Evolutionary conservation across 2,888 invertebrate genomes (phyloP), one percentile per base, ranked within the genome.

Genomic region (Pseudeuparius sepicola): DNA sequence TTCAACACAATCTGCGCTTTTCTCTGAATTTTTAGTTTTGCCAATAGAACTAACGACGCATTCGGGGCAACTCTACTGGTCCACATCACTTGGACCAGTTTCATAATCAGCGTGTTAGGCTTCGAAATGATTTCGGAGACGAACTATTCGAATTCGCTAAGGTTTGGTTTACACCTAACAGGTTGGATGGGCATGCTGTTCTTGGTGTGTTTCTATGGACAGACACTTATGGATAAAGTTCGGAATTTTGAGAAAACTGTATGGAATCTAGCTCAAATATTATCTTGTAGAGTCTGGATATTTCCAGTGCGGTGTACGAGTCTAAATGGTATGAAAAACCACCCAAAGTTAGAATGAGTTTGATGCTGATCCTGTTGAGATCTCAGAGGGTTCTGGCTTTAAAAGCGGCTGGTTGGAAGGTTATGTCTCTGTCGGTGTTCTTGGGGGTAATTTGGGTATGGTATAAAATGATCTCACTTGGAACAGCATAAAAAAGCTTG

Each of bases 121-220:
- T 52, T 51, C 36, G 48, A 51, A 43, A 47, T 54, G 10, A 43
- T 53, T 12, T 49, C 49, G 40, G 51, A 49, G 13, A 40, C 45
- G 9, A 43, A 46, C 20, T 40, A 36, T 34, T 43, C 39, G 31
- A 50, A 49, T 40, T 47, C 45, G 13, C 39, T 46, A 12, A 39
- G 54, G 34, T 53, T 52, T 39, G 36, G 45, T n/a, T 38, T 54
- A 41, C 53, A 55, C 35, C 41, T 54, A 23, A 41, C 45, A 4
- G 55, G 55, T 11, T 55, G 54, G 55, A 27, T 55, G 31, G 42
- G 42, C 12, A 49, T 55, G 37, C 34, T 55, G 7, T 47, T 52
- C 28, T 34, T 53, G 2, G 44, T 54, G 29, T 53, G 52, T 34
- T 52, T 51, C 31, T 52, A 52, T 34, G 54, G 53, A 2, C 55